Conservation (phyloP, 2,888 invertebrate species). For the Blomia tropicalis region DNA sequence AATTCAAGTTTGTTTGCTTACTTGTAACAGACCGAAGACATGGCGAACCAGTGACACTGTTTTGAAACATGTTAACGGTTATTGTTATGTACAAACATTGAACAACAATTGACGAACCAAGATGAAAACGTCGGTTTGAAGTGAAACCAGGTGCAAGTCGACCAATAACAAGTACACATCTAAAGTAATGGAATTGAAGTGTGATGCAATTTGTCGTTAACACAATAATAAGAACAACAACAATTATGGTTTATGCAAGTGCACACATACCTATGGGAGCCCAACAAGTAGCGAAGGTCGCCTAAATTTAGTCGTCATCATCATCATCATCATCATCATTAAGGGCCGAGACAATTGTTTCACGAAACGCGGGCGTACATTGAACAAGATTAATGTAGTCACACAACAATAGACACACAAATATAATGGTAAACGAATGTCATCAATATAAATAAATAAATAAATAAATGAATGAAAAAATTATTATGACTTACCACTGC, state of each 20-base stretch:
- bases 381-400: too few relatives aligned
- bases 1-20: neutral
- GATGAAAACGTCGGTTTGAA: neutral
- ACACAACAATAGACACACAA: too few relatives aligned
- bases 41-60: slow-evolving; percentile 16
- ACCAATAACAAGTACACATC: neutral
- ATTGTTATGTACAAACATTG: neutral
- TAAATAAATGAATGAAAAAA: neutral
- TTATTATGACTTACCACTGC: neutral
- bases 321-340: too few relatives aligned
- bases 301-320: too few relatives aligned
- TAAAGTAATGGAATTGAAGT: too few relatives aligned
- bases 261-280: too few relatives aligned
- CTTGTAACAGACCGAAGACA: slow-evolving; percentile 17
- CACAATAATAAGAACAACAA: too few relatives aligned
- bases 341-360: too few relatives aligned
- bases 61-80: neutral
- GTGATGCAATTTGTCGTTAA: too few relatives aligned
- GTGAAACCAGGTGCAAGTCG: neutral
- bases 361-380: too few relatives aligned
- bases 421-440: too few relatives aligned
- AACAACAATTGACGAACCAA: neutral
- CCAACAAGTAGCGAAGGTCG: slow-evolving; percentile 12
- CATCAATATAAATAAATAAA: neutral
- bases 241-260: too few relatives aligned